Evolutionary conservation across 2,113 vertebrate genomes (phyloP), one percentile per base, ranked within the genome.

Genomic region (Lophotis ruficrista): DNA sequence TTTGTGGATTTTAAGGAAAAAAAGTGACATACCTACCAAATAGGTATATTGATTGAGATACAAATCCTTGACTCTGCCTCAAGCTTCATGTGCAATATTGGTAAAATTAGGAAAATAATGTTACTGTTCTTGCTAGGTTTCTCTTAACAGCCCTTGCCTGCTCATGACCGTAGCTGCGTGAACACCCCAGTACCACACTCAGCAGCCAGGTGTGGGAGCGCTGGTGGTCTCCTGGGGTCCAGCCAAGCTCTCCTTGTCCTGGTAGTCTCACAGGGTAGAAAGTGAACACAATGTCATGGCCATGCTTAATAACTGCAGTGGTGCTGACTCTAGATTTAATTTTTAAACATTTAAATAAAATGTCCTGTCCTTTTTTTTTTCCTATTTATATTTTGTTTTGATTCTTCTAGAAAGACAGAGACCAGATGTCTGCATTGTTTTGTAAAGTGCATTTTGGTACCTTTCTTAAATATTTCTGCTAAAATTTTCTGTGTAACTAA

Each of bases 281-380:
- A 53, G 20, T 38, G 9, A 80, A 31, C 16, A 21, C 21, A 56
- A 16, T 11, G 6, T n/a, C n/a, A 33, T 8, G 37, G 13, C 35
- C 41, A 20, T 6, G 11, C 5, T 41, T 72, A 81, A 65, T 45
- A 19, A 10, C 16, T 89, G 23, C 0, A 1, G 12, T 11, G 6
- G 9, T 30, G 3, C 7, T 37, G 23, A 45, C 2, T 57, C 12
- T 24, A 51, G 20, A 35, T 68, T 25, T 16, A 27, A 21, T 48
- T 78, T 77, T 70, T 82, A 14, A 70, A 12, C 1, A n/a, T 35
- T 82, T 23, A 62, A 62, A 57, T 23, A 71, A 64, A 80, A 37
- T 57, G 0, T 19, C 10, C 3, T 27, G 2, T 28, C 7, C 1
- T 58, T 38, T 50, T 0, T 1, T 62, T 22, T 45, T 23, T 17